Percentiles rank a stretch among this genome's conserved stretches.
Evolutionary conservation across 2,113 vertebrate genomes (phyloP).

Genomic region (Dolichallabes microphthalmus): DNA sequence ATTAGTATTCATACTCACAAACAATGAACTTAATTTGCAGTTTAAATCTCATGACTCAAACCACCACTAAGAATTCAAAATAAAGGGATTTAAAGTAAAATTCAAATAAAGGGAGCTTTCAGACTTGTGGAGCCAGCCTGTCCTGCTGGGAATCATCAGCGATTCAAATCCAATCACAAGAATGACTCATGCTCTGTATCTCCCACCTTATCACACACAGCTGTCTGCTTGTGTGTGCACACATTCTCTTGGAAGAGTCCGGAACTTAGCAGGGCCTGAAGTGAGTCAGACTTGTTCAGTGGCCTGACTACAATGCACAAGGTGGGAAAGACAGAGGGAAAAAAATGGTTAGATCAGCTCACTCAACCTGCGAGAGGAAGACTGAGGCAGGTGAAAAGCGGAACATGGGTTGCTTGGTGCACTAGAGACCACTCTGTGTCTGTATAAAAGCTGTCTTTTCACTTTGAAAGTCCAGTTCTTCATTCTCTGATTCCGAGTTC

Average conservation of each 20-base stretch:
- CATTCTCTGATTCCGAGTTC: constrained; percentile 85
- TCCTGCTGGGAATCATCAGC: constrained; percentile 32
- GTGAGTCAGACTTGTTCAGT: background rate
- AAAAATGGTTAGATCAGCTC: constrained; percentile 6
- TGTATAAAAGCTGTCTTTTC: constrained; percentile 97
- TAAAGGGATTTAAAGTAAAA: constrained; percentile 3
- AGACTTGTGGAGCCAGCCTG: background rate
- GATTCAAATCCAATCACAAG: constrained; percentile 16
- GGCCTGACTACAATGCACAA: background rate
- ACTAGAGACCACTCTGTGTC: constrained; percentile 90
- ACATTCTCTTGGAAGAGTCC: background rate
- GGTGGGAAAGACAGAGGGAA: background rate
- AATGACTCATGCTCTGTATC: constrained; percentile 13
- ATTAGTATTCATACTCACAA: constrained; percentile 21
- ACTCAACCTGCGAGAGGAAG: constrained; percentile 33
- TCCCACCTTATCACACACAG: background rate
- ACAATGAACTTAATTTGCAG: constrained; percentile 21
- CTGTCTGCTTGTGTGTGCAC: background rate
- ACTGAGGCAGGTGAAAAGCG: constrained; percentile 28
- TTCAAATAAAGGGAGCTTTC: constrained; percentile 35
- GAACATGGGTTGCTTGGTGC: background rate
- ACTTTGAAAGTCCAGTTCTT: constrained; percentile 79
- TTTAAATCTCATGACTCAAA: constrained; percentile 37
- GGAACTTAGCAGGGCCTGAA: background rate
- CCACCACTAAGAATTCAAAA: constrained; percentile 18